These are phyloP conservation scores for Hymenochirus boettgeri DNA, from an alignment of 2,113 vertebrate species.

Conservation along the genomic window DNA sequence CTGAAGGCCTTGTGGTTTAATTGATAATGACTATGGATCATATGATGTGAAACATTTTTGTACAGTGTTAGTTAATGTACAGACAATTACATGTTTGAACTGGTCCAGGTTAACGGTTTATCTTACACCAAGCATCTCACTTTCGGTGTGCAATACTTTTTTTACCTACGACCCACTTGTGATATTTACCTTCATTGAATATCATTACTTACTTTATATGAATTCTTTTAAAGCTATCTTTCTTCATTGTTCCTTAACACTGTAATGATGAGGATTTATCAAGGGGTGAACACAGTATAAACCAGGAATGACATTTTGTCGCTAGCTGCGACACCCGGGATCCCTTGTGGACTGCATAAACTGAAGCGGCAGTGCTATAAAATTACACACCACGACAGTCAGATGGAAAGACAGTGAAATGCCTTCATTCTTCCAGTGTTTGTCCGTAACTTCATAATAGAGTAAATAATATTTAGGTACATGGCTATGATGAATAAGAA, in stretches of 20 bases:
- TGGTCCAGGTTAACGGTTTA: too few species aligned
- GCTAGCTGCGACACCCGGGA: background rate
- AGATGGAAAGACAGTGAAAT: constrained; percentile 45
- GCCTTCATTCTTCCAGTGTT: constrained; percentile 36
- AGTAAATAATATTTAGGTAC: constrained; percentile 39
- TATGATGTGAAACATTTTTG: too few species aligned
- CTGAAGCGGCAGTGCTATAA: constrained; percentile 41
- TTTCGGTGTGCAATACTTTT: too few species aligned
- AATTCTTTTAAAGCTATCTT: constrained; percentile 35
- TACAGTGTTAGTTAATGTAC: too few species aligned
- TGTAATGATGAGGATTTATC: constrained; percentile 51
- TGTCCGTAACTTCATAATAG: constrained; percentile 39
- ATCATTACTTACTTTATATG: background rate
- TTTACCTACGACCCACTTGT: too few species aligned
- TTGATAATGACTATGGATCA: too few species aligned
- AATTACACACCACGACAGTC: constrained; percentile 37
- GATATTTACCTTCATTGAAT: too few species aligned
- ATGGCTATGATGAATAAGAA: constrained; percentile 44
- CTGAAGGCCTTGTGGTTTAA: too few species aligned
- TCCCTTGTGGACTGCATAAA: constrained; percentile 43
- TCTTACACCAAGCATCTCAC: too few species aligned
- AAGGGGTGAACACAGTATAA: constrained; percentile 49
- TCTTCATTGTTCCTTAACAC: constrained; percentile 47
- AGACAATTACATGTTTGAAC: too few species aligned
- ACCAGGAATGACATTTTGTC: constrained; percentile 49